A percentile compares a stretch with the other conserved stretches of the same genome.
Evolutionary conservation across 2,888 invertebrate species (phyloP).

Genomic region (Scelioninae gen. 1): DNA sequence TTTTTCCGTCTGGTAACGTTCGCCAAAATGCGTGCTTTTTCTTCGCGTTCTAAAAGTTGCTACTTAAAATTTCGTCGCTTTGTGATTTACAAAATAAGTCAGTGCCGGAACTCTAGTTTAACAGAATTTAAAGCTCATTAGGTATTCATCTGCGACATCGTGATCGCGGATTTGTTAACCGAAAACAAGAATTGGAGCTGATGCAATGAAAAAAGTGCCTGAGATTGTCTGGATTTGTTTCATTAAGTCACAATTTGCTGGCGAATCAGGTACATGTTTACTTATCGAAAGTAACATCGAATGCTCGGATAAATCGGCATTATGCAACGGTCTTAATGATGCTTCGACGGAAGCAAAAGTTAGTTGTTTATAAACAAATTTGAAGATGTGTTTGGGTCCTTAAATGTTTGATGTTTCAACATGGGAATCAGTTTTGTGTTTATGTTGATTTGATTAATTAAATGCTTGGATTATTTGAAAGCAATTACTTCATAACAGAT

Average conservation of each 20-base stretch:
- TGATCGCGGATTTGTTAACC: not conserved
- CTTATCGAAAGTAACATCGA: conserved; percentile 6
- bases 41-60: not conserved
- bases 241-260: conserved; percentile 13
- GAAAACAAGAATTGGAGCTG: not conserved
- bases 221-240: not conserved
- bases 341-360: not conserved
- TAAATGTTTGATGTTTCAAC: too few species aligned
- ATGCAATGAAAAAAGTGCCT: conserved; percentile 1
- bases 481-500: too few species aligned
- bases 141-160: conserved; percentile 3
- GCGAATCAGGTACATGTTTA: conserved; percentile 18
- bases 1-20: not conserved
- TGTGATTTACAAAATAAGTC: conserved; percentile 9
- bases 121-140: conserved; percentile 15
- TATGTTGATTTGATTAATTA: too few species aligned
- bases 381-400: too few species aligned
- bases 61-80: too few species aligned
- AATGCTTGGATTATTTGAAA: too few species aligned
- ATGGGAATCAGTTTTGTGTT: too few species aligned
- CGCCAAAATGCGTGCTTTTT: conserved; percentile 5
- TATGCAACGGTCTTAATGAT: conserved; percentile 3
- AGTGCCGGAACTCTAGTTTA: not conserved
- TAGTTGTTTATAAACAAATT: not conserved
- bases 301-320: not conserved